Conservation (phyloP, 2,113 vertebrate genomes). For the Odontesthes bonariensis region DNA sequence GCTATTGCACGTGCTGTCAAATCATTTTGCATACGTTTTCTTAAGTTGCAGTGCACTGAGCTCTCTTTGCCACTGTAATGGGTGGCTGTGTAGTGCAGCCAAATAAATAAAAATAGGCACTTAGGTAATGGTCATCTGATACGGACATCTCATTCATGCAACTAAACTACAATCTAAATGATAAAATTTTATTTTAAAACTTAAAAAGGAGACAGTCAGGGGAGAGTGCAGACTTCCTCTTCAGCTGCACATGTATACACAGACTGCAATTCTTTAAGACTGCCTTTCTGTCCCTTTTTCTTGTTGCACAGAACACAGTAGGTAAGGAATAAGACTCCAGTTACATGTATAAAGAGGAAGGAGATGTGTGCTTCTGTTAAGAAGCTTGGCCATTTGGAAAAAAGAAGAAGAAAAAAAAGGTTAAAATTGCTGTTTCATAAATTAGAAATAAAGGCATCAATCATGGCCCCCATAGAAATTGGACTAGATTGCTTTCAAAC, state of each 20-base stretch:
- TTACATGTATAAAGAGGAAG: constrained; percentile 17
- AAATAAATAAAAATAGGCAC: not conserved
- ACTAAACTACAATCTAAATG: not conserved
- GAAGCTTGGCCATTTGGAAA: not conserved
- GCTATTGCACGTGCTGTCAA: too few relatives aligned
- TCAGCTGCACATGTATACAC: constrained; percentile 9
- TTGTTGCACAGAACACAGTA: constrained; percentile 28
- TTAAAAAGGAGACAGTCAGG: not conserved
- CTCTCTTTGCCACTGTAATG: not conserved
- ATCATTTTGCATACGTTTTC: too few relatives aligned
- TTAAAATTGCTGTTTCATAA: constrained; percentile 11
- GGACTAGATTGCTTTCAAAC: constrained; percentile 32
- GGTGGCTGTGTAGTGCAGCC: not conserved
- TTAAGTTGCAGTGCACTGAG: not conserved
- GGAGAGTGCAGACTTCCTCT: too few relatives aligned
- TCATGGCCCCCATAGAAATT: constrained; percentile 28
- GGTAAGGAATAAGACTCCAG: constrained; percentile 11
- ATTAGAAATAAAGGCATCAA: constrained; percentile 39
- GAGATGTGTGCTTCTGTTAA: constrained; percentile 31
- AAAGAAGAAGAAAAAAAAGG: constrained; percentile 11
- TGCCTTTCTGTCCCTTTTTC: constrained; percentile 2
- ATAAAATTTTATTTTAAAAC: not conserved
- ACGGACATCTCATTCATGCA: constrained; percentile 11
- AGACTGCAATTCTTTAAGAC: constrained; percentile 29
- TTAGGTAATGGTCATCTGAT: not conserved